phyloP scores from a whole-genome alignment of 2,797 vertebrate genomes.

The Remorina albescens region DNA sequence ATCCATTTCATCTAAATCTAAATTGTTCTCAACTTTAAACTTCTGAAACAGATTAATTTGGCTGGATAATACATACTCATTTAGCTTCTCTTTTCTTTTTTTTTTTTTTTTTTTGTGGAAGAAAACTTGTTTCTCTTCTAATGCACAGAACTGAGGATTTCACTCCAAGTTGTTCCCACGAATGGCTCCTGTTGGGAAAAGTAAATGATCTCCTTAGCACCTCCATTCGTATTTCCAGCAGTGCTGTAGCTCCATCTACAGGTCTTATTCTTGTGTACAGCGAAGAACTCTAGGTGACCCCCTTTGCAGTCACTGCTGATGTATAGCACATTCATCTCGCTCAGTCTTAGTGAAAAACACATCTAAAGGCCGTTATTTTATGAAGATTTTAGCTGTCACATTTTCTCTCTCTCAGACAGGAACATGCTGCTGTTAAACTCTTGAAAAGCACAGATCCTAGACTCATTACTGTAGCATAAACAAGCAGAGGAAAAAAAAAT shows the following conservation, averaged over 20 bases:
- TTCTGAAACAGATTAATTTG: slow-evolving; percentile 78
- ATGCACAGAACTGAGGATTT: slow-evolving; percentile 76
- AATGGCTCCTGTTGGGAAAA: slow-evolving; percentile 72
- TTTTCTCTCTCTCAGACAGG: slow-evolving; percentile 69
- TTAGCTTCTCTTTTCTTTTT: slow-evolving; percentile 38
- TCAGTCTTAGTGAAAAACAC: slow-evolving; percentile 82
- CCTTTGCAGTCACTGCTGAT: slow-evolving; percentile 83
- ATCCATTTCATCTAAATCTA: slow-evolving; percentile 76
- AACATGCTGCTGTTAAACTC: slow-evolving; percentile 82
- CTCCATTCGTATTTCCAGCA: slow-evolving; percentile 55
- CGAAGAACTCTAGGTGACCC: slow-evolving; percentile 88
- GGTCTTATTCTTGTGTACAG: slow-evolving; percentile 67
- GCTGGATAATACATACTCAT: slow-evolving; percentile 68
- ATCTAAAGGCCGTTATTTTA: slow-evolving; percentile 84
- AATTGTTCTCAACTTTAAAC: slow-evolving; percentile 76
- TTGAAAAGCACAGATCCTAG: slow-evolving; percentile 79
- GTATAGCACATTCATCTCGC: slow-evolving; percentile 85
- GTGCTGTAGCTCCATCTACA: slow-evolving; percentile 88
- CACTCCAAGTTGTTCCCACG: slow-evolving; percentile 78
- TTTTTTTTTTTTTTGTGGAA: slow-evolving; percentile 13
- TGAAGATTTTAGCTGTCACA: slow-evolving; percentile 86
- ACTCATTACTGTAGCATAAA: slow-evolving; percentile 87
- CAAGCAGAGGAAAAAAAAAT: slow-evolving; percentile 71
- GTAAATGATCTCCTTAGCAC: slow-evolving; percentile 64
- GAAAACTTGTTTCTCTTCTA: slow-evolving; percentile 70